These are phyloP conservation scores for Euglossa dilemma DNA, from an alignment of 1,140 invertebrate genomes.

Conservation along the genomic window DNA sequence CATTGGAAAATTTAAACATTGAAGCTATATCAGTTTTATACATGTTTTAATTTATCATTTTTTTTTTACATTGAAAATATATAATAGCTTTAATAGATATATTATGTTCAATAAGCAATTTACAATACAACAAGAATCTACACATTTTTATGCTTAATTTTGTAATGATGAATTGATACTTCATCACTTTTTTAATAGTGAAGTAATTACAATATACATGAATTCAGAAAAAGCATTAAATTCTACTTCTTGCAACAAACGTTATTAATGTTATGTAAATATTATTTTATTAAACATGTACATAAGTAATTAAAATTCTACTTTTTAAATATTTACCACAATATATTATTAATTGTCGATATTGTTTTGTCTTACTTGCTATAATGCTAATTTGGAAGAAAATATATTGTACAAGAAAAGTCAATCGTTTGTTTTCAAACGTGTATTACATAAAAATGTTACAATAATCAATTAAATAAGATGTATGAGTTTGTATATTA, in stretches of 20 bases:
- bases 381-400: slow-evolving; percentile 17
- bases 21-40: slow-evolving; percentile 16
- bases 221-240: not conserved
- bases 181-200: slow-evolving; percentile 6
- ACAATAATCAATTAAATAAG: slow-evolving; percentile 5
- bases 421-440: not conserved
- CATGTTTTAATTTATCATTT: not conserved
- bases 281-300: slow-evolving; percentile 13
- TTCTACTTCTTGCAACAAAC: not conserved
- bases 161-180: slow-evolving; percentile 4
- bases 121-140: slow-evolving; percentile 36
- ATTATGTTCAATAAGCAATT: slow-evolving; percentile 41
- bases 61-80: slow-evolving; percentile 30
- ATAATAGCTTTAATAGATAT: slow-evolving; percentile 15
- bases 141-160: slow-evolving; percentile 13
- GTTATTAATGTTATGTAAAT: slow-evolving; percentile 11
- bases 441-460: slow-evolving; percentile 9
- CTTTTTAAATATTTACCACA: not conserved
- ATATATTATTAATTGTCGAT: not conserved
- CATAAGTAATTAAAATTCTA: slow-evolving; percentile 5
- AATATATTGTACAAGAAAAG: slow-evolving; percentile 19
- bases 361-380: not conserved
- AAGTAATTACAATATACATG: slow-evolving; percentile 7
- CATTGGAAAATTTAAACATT: slow-evolving; percentile 20
- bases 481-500: slow-evolving; percentile 19